These are phyloP conservation scores for Pimephales promelas DNA, from an alignment of 2,113 vertebrate genomes.

Conservation along the genomic window DNA sequence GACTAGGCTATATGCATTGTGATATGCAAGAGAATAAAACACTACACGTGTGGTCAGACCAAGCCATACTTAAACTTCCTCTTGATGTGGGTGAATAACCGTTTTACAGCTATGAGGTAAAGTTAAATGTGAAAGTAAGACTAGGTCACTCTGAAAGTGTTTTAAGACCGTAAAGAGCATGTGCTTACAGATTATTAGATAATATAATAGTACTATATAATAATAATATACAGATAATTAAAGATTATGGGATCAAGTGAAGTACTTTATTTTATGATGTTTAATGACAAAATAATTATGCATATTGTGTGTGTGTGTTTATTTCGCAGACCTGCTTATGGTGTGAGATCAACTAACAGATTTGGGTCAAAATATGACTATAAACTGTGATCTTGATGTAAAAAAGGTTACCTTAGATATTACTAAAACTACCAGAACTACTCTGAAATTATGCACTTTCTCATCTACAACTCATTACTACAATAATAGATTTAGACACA, in stretches of 20 bases:
- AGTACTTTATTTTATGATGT: background rate
- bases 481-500: background rate
- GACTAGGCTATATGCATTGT: background rate
- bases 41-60: background rate
- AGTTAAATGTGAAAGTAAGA: background rate
- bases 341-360: background rate
- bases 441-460: background rate
- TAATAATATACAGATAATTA: too few relatives aligned
- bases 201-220: too few relatives aligned
- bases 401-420: background rate
- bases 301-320: background rate
- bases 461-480: background rate
- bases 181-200: too few relatives aligned
- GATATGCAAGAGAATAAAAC: background rate
- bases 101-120: background rate
- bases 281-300: background rate
- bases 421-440: background rate
- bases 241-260: too few relatives aligned
- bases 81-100: background rate
- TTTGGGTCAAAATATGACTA: background rate
- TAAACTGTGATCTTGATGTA: background rate
- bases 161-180: background rate
- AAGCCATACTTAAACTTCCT: background rate
- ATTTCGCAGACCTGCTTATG: background rate
- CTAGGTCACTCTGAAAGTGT: background rate